Evolutionary conservation across 2,888 invertebrate genomes (phyloP).

Genomic region (Rotaria socialis): DNA sequence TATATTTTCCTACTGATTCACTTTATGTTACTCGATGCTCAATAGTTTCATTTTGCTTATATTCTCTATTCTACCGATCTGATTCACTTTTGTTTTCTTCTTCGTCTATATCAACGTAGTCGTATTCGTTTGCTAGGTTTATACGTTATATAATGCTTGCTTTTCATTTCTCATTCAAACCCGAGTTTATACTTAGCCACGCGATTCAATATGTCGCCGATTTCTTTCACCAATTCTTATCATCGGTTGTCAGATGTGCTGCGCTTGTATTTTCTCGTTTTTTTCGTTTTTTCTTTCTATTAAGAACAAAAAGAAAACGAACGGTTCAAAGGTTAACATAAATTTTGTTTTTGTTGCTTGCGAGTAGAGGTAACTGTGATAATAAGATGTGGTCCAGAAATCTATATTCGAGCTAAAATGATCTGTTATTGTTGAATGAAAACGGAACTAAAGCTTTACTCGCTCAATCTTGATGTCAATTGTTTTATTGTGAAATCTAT

Average conservation of each 20-base stretch:
- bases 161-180: neutral
- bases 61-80: neutral
- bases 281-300: neutral
- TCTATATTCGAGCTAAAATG: neutral
- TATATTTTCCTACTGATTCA: neutral
- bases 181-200: slow-evolving; percentile 1
- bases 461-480: neutral
- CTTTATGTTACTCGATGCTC: neutral
- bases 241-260: slow-evolving; percentile 21
- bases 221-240: neutral
- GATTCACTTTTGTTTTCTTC: neutral
- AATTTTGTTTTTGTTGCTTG: neutral
- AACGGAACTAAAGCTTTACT: neutral
- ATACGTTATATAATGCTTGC: neutral
- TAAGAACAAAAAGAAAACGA: neutral
- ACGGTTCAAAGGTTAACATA: neutral
- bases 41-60: neutral
- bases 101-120: neutral
- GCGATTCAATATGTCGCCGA: neutral
- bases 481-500: neutral
- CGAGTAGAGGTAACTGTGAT: neutral
- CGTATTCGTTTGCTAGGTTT: neutral
- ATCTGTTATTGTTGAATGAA: neutral
- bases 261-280: neutral
- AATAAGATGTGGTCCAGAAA: neutral